Conservation (phyloP, 2,888 invertebrate species). For the Teleiodes luculella region DNA sequence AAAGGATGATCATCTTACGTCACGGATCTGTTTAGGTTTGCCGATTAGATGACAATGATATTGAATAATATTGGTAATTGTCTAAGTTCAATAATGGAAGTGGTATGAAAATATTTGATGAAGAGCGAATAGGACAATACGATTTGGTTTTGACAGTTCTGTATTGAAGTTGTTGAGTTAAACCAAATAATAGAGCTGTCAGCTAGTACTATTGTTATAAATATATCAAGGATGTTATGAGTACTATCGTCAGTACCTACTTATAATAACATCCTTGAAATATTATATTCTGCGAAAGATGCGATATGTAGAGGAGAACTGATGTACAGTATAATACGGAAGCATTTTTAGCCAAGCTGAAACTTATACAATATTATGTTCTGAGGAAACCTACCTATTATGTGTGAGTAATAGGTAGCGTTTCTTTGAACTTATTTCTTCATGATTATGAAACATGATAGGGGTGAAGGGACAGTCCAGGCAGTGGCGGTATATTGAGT, state of each 20-base stretch:
- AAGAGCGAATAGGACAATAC: no score
- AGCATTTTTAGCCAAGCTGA: not conserved
- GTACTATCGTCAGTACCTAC: not conserved
- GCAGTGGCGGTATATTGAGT: slow-evolving; percentile 42
- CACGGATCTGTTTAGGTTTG: not conserved
- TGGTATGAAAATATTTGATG: no score
- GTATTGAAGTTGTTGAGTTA: no score
- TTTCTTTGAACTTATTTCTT: no score
- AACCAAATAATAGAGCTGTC: no score
- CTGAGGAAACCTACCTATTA: no score
- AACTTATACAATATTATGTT: no score
- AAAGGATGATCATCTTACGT: not conserved
- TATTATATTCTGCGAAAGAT: not conserved
- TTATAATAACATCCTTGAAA: not conserved
- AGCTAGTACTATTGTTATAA: no score
- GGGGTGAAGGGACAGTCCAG: slow-evolving; percentile 45
- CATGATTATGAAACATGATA: not conserved
- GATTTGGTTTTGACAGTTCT: no score
- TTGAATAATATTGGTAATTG: not conserved
- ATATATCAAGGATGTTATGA: no score
- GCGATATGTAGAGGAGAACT: not conserved
- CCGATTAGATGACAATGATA: not conserved
- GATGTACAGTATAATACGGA: not conserved
- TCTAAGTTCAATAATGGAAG: slow-evolving; percentile 13
- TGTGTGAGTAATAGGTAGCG: no score